Evolutionary conservation across 2,113 vertebrate genomes (phyloP).

Genomic region (Ammodytes marinus): DNA sequence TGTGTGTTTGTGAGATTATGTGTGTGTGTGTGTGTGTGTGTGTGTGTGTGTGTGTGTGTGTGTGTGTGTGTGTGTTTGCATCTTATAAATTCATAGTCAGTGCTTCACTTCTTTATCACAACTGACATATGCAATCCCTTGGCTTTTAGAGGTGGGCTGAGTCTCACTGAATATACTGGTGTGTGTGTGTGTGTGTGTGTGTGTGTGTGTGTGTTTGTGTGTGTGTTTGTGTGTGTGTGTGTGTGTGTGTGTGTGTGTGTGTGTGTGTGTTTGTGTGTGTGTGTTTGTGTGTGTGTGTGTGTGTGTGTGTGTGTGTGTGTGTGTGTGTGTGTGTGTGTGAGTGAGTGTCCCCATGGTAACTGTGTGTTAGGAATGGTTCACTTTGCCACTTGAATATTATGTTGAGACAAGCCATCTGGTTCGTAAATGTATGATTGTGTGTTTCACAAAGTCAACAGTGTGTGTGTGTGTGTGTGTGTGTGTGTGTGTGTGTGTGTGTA

Average conservation of each 20-base stretch:
- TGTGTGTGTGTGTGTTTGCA: not conserved
- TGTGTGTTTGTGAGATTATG: not conserved
- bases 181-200: constrained; percentile 15
- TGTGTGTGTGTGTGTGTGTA: not conserved
- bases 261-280: no score
- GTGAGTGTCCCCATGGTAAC: constrained; percentile 43
- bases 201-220: not conserved
- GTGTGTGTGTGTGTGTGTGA: not conserved
- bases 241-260: not conserved
- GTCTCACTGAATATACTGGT: constrained; percentile 11
- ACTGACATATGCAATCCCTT: constrained; percentile 30
- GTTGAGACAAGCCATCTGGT: constrained; percentile 53
- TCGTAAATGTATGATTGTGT: not conserved
- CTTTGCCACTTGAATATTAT: constrained; percentile 56
- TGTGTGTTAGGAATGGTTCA: constrained; percentile 30
- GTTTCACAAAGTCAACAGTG: constrained; percentile 5
- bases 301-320: not conserved
- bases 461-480: no score
- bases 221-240: not conserved
- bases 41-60: no score
- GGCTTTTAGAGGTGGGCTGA: constrained; percentile 15
- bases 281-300: constrained; percentile 1
- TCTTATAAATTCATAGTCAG: constrained; percentile 27
- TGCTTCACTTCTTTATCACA: constrained; percentile 41
- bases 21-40: no score